phyloP scores from a whole-genome alignment of 2,888 invertebrate genomes.

The Trilocha varians region DNA sequence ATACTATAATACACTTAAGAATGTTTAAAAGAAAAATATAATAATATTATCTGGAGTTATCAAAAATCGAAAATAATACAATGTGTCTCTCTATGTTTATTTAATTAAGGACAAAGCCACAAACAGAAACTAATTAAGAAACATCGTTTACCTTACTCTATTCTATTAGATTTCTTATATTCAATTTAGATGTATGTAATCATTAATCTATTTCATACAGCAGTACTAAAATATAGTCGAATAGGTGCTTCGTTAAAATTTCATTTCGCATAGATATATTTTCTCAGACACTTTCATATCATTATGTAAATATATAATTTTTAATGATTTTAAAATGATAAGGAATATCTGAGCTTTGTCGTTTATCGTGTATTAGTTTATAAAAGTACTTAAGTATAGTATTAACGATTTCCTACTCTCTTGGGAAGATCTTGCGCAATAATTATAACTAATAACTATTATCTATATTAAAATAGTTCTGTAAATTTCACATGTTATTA shows the following conservation, averaged over 20 bases:
- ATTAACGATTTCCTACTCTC: slow-evolving; percentile 42
- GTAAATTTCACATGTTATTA: slow-evolving; percentile 72
- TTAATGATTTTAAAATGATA: slow-evolving; percentile 54
- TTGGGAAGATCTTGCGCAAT: slow-evolving; percentile 63
- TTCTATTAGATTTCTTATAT: too few species aligned
- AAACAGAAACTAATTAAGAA: too few species aligned
- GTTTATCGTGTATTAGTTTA: slow-evolving; percentile 56
- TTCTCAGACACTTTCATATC: slow-evolving; percentile 63
- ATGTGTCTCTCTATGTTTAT: too few species aligned
- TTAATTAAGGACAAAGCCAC: too few species aligned
- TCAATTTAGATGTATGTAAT: background rate
- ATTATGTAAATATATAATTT: slow-evolving; percentile 62
- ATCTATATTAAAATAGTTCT: slow-evolving; percentile 65
- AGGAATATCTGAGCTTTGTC: slow-evolving; percentile 71
- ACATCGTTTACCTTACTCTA: too few species aligned
- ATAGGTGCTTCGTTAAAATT: slow-evolving; percentile 52
- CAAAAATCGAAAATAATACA: too few species aligned
- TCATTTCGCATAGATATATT: slow-evolving; percentile 46
- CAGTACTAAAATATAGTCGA: slow-evolving; percentile 25
- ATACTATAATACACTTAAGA: too few species aligned
- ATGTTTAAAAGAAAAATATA: too few species aligned
- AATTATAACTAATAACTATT: slow-evolving; percentile 68
- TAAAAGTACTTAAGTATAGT: slow-evolving; percentile 60
- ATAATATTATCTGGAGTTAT: too few species aligned
- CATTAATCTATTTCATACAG: slow-evolving; percentile 13